Conservation (phyloP, 2,113 vertebrate species). For the Aphelocoma coerulescens region DNA sequence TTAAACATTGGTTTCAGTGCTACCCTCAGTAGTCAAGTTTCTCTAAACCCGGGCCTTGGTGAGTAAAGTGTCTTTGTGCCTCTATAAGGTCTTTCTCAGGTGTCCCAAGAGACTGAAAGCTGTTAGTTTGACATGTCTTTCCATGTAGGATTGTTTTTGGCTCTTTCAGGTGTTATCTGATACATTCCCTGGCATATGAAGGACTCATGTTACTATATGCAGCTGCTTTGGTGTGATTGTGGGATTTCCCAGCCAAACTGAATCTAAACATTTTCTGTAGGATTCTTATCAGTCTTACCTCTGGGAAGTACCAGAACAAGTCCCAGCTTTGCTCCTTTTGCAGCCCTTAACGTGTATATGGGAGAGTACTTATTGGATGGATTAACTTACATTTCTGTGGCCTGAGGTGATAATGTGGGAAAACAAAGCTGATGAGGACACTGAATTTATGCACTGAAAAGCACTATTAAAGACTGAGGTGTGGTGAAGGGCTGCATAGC, state of each 20-base stretch:
- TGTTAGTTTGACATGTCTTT: neutral
- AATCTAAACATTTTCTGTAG: neutral
- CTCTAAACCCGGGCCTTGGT: neutral
- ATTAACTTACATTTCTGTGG: neutral
- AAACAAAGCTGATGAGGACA: neutral
- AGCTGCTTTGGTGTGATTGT: neutral
- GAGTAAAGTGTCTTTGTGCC: neutral
- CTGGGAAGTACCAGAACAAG: neutral
- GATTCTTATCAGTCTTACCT: neutral
- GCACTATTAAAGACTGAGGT: neutral
- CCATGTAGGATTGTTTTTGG: neutral
- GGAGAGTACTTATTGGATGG: neutral
- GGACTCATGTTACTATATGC: neutral
- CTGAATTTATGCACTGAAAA: neutral
- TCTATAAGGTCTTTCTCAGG: neutral
- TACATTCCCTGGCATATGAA: neutral
- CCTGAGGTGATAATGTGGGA: conserved; percentile 1
- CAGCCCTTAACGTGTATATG: neutral
- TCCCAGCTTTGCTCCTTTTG: neutral
- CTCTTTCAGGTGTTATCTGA: neutral
- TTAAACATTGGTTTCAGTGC: neutral
- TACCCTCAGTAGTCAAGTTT: neutral
- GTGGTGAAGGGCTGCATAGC: neutral
- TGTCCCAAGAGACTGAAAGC: neutral
- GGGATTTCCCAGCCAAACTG: neutral